Conservation (phyloP, 2,113 vertebrate species). For the Tringa solitaria region DNA sequence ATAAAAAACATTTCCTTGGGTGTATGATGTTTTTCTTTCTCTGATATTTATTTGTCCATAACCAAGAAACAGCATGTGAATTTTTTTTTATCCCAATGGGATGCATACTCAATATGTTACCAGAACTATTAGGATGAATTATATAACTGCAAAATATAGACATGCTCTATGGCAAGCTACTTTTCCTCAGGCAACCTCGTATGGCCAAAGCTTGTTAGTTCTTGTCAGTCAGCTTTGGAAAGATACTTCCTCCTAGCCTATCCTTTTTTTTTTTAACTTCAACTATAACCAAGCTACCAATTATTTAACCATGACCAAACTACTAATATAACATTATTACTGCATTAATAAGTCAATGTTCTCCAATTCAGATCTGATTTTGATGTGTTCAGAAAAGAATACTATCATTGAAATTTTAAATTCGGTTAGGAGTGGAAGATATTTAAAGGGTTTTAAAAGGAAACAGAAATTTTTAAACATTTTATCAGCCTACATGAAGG, state of each 20-base stretch:
- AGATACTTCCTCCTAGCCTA: not conserved
- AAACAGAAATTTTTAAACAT: not conserved
- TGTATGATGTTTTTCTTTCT: not conserved
- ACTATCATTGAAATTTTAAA: not conserved
- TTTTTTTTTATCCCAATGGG: not conserved
- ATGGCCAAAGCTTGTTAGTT: not conserved
- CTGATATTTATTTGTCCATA: not conserved
- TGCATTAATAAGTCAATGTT: not conserved
- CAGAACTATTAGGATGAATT: not conserved
- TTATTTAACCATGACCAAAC: not conserved
- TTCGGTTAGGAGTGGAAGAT: not conserved
- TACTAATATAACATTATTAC: not conserved
- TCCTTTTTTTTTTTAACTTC: not conserved
- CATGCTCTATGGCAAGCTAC: not conserved
- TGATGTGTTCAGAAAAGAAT: not conserved
- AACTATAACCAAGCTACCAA: not conserved
- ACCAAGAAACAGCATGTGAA: not conserved
- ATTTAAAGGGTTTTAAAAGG: not conserved
- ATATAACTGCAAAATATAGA: not conserved
- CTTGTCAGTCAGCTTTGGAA: not conserved
- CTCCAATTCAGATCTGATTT: not conserved
- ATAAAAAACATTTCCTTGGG: not conserved
- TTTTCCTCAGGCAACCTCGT: not conserved
- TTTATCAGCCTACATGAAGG: not conserved
- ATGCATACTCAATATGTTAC: not conserved